Conservation (phyloP, 37 sponge, comb jelly and placozoan genomes). For the Hexactinellida sp. region DNA sequence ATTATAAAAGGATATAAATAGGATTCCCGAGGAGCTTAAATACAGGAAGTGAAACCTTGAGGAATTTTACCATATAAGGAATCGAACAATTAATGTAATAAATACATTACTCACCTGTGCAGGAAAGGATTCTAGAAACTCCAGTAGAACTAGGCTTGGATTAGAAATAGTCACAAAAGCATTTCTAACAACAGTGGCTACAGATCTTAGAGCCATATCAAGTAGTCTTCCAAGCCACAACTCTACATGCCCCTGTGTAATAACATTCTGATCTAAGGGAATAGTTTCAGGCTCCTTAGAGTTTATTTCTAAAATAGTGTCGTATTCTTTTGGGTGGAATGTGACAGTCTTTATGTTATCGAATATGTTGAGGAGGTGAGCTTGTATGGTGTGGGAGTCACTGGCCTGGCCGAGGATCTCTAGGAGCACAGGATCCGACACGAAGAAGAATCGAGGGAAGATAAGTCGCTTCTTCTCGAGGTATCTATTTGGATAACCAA, state of each 20-base stretch:
- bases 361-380: constrained; percentile 76
- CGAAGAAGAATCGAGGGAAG: constrained; percentile 96
- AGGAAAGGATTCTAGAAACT: constrained; percentile 71
- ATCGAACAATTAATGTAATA: not conserved
- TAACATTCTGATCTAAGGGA: constrained; percentile 59
- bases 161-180: constrained; percentile 60
- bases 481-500: constrained; percentile 21
- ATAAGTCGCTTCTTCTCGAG: constrained; percentile 87
- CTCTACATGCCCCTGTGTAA: constrained; percentile 93
- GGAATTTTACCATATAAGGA: not conserved
- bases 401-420: constrained; percentile 98
- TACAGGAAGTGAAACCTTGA: not conserved
- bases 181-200: constrained; percentile 67
- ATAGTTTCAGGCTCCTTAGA: constrained; percentile 70
- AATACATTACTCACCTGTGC: constrained; percentile 59
- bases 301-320: constrained; percentile 59
- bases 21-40: not conserved
- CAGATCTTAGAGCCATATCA: constrained; percentile 42
- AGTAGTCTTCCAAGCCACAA: constrained; percentile 81
- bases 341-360: constrained; percentile 81
- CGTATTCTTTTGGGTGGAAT: constrained; percentile 84
- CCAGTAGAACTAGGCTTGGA: constrained; percentile 72
- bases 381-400: constrained; percentile 91
- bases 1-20: not conserved
- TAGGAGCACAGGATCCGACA: constrained; percentile 90